Evolutionary conservation across 2,113 vertebrate species (phyloP).

Genomic region (Psilopsiagon aurifrons): DNA sequence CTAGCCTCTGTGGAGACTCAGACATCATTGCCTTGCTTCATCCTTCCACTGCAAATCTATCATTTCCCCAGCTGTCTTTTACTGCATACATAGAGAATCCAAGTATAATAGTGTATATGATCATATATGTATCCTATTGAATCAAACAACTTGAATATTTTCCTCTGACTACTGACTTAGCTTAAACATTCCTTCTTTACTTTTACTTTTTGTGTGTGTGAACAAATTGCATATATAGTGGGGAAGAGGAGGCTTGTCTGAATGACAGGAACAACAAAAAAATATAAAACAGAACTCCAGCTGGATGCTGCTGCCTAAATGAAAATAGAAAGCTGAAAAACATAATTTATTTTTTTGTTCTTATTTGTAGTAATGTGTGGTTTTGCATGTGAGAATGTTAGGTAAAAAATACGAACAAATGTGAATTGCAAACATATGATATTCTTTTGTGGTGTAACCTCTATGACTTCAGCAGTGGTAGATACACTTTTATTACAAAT

Average conservation of each 20-base stretch:
- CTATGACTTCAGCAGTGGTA: background rate
- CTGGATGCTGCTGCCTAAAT: background rate
- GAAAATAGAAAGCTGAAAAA: background rate
- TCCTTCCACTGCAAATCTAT: background rate
- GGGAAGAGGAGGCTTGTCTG: background rate
- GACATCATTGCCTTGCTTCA: background rate
- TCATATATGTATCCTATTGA: background rate
- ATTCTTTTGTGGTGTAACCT: background rate
- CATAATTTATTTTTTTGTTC: background rate
- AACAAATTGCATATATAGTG: background rate
- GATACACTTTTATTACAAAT: background rate
- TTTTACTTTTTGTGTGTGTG: background rate
- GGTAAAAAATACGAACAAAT: background rate
- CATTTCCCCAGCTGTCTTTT: background rate
- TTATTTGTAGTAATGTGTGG: background rate
- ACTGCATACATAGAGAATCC: background rate
- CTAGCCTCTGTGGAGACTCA: background rate
- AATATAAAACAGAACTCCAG: background rate
- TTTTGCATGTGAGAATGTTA: background rate
- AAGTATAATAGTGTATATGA: background rate
- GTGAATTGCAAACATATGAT: background rate
- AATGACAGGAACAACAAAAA: background rate
- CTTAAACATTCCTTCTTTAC: background rate
- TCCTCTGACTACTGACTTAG: background rate
- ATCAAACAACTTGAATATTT: background rate